Conservation (phyloP, 1,140 invertebrate genomes). For the Chrysomallon squamiferum region DNA sequence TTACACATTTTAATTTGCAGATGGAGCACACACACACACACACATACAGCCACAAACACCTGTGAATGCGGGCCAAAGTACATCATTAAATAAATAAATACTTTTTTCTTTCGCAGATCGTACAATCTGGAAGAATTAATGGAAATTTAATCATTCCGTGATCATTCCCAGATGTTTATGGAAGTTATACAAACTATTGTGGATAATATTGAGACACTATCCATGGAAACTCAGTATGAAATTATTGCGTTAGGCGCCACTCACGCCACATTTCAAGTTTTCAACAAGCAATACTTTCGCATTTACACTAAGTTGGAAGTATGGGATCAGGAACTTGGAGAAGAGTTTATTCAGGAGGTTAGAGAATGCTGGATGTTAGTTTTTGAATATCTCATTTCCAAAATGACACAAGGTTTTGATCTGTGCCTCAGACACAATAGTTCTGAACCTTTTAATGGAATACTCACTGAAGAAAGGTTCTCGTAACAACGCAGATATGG, state of each 20-base stretch:
- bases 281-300: slow-evolving; percentile 35
- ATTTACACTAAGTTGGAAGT: slow-evolving; percentile 43
- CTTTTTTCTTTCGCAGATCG: slow-evolving; percentile 18
- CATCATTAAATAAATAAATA: not conserved
- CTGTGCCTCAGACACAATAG: slow-evolving; percentile 13
- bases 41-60: no score
- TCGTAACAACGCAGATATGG: no score
- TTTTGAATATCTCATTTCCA: slow-evolving; percentile 35
- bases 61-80: not conserved
- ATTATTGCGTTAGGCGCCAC: slow-evolving; percentile 41
- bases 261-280: slow-evolving; percentile 42
- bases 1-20: no score
- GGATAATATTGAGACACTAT: slow-evolving; percentile 33
- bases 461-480: no score
- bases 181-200: slow-evolving; percentile 38
- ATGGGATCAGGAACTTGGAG: slow-evolving; percentile 42
- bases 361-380: slow-evolving; percentile 33
- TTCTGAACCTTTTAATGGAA: not conserved
- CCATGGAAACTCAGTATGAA: slow-evolving; percentile 26
- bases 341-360: slow-evolving; percentile 46
- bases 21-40: no score
- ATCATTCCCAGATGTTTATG: slow-evolving; percentile 42
- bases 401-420: slow-evolving; percentile 44
- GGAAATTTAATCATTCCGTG: slow-evolving; percentile 19
- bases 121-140: slow-evolving; percentile 24